Evolutionary conservation across 2,888 invertebrate genomes (phyloP), one percentile per base, ranked within the genome.

Genomic region (Synergus laeviventris): DNA sequence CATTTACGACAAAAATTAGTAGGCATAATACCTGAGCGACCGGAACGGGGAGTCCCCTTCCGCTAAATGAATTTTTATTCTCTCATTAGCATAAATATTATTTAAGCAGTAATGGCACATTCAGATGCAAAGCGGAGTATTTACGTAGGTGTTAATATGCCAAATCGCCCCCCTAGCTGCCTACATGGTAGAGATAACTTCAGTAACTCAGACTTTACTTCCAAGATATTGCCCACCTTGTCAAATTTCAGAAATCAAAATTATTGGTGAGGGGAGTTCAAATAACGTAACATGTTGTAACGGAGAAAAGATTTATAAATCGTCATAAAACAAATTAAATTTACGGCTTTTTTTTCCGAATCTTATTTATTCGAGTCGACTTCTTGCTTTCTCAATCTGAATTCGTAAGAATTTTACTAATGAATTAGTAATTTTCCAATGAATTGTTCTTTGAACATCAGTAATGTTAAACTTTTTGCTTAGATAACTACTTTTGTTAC

Each of bases 11-110:
- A 73, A 56, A 79, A 82, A 82, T 82, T 82, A 82, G 81, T 78
- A 76, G 75, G 74, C 74, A 80, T 81, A 74, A 61, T 80, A 78
- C 76, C 75, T 76, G 81, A 73, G 39, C 78, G 74, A 76, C 75
- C 78, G 76, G 62, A 76, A 79, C 76, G 64, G 45, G 74, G 75
- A 38, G 61, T 66, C 60, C 60, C 74, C 78, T 81, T 82, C 77
- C 78, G 74, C 80, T 81, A 82, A 82, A 82, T 82, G 82, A 82
- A 82, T 82, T 82, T 82, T 82, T 82, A 82, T 81, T 79, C 76
- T 73, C 54, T 76, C 80, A 82, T 82, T 82, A 82, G 80, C 82
- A 82, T 82, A 81, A 82, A 82, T 82, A 82, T 82, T 82, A 82
- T 82, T 81, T 81, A 82, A 81, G 78, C 81, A 76, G 79, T 81